Base-by-base conservation (phyloP, 2,888 invertebrate genomes). In the Agrilus mali region DNA sequence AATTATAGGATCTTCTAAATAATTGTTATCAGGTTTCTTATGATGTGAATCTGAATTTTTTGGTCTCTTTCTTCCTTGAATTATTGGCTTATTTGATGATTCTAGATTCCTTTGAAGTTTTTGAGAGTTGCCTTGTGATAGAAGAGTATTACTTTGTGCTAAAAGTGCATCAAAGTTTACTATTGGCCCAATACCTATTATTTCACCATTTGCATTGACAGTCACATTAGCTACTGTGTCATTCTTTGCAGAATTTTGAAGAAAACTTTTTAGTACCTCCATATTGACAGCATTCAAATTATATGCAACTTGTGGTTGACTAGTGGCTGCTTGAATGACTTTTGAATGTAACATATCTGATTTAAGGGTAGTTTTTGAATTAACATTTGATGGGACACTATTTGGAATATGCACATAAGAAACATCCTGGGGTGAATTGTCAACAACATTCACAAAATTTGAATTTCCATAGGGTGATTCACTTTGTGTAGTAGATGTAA, bases 121-220 rank as follows among this genome's bases (percentile, higher is more conserved):
- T 40, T 33, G 42, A 1, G 44, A 36, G 40, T 46, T 48, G 20
- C 7, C 7, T 20, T 20, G 20, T 20, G 20, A 20, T 20, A 20
- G 7, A 12, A 48, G 47, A 4, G 47, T 33, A 6, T 46, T 42
- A 34, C 50, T 51, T 43, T 52, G 59, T 27, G 52, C 53, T 31
- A 60, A 46, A 10, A 61, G 50, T 6, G 58, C 50, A 47, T 60
- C 60, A 22, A 63, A 53, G 45, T 60, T 60, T 10, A 60, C 57
- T 43, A 59, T 49, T 15, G 60, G 60, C 4, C 60, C 53, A 34
- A 63, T 60, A 42, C 63, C 61, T 14, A 64, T 55, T 33, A 65
- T 60, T 50, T 65, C 65, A 2, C 64, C 63, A 44, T 60, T 63
- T 2, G 61, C 55, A 50, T 63, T 63, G 0, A 65, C 61, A 6